These are phyloP conservation scores for Pseudorhombus dupliciocellatus DNA, from an alignment of 2,113 vertebrate genomes.

Conservation along the genomic window DNA sequence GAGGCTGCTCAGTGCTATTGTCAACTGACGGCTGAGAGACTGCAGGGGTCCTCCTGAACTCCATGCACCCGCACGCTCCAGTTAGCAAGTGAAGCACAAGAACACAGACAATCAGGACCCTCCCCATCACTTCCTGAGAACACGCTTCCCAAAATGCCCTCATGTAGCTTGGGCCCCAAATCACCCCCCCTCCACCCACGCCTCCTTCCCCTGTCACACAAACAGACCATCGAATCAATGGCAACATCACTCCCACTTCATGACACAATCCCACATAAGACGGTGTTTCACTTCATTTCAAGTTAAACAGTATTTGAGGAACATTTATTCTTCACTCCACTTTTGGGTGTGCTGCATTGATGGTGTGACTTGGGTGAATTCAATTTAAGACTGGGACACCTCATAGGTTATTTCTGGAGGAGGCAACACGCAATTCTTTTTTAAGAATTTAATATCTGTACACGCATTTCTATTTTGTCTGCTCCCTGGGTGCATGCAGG, in stretches of 20 bases:
- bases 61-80: constrained; percentile 73
- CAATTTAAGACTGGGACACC: neutral
- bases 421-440: no score
- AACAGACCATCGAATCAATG: constrained; percentile 16
- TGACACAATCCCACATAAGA: neutral
- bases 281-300: no score
- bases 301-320: neutral
- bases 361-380: neutral
- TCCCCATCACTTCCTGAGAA: constrained; percentile 60
- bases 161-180: constrained; percentile 32
- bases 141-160: constrained; percentile 50
- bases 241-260: neutral
- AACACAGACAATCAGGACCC: constrained; percentile 67
- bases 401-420: no score
- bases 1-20: constrained; percentile 52
- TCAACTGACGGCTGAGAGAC: constrained; percentile 58
- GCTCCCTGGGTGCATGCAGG: neutral
- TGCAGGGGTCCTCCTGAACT: constrained; percentile 67
- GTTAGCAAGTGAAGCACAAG: constrained; percentile 76
- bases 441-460: neutral
- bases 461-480: neutral
- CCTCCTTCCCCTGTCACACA: neutral
- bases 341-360: neutral
- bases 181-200: neutral
- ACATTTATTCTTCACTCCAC: neutral